Evolutionary conservation across 1,140 invertebrate species (phyloP), one percentile per base, ranked within the genome.

Genomic region (Brachionus angularis): DNA sequence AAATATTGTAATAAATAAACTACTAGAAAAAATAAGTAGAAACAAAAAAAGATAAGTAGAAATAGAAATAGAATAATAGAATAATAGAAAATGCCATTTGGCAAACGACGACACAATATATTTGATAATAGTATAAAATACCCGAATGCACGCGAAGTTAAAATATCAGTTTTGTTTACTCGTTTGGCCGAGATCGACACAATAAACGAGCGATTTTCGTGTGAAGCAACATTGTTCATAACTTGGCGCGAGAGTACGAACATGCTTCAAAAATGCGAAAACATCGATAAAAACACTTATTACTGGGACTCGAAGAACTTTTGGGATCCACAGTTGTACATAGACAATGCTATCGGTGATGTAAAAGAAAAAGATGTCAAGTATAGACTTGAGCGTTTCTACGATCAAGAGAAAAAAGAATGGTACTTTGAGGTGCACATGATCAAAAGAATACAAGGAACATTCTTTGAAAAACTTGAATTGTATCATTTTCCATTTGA

Each of bases 291-390:
- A 21, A 34, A 31, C n/a, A 14, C 25, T n/a, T 55, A 21, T 7
- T 34, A 55, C 21, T 55, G 4, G 14, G 39, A 42, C 16, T n/a
- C 31, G 10, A 55, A 55, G 36, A 8, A 55, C 0, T 36, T 55
- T 5, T 55, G 52, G 52, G 52, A 55, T 18, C 52, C 52, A 5
- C 52, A 36, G 18, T 34, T 55, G 16, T 55, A 55, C 14, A 36
- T 55, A 3, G 52, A 55, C 31, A 55, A 55, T 14, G 52, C 52
- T 10, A 36, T 55, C 21, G 52, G 52, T 4, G 33, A 55, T 18
- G 31, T 55, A 3, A 55, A 55, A 55, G 52, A 55, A 55, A 55
- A 55, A 55, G 52, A 55, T 55, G 52, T 55, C 16, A 55, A 55
- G 12, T 21, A 55, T 23, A n/a, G 52, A 3, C 31, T 55, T 36